These are phyloP conservation scores for Thaumatotibia leucotreta DNA, from an alignment of 1,140 invertebrate species.

Conservation along the genomic window DNA sequence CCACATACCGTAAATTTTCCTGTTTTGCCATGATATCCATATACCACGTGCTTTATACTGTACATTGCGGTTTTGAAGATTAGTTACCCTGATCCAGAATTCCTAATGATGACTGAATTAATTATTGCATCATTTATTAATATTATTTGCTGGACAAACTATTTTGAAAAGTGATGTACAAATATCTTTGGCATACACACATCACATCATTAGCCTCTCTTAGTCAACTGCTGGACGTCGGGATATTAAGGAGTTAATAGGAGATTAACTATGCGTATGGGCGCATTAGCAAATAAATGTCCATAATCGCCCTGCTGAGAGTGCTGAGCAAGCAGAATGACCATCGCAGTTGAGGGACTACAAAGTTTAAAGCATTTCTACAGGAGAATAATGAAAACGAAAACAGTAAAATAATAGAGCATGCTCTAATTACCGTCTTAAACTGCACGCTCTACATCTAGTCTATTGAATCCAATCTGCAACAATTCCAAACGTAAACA, in stretches of 20 bases:
- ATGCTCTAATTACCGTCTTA: slow-evolving; percentile 4
- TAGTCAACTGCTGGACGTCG: too few relatives aligned
- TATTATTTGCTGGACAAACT: too few relatives aligned
- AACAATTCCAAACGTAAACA: not conserved
- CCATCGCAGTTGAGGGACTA: too few relatives aligned
- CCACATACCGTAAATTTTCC: not conserved
- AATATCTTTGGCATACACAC: too few relatives aligned
- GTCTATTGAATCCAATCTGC: not conserved
- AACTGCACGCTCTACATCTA: not conserved
- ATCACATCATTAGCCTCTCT: too few relatives aligned
- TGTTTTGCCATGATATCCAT: not conserved
- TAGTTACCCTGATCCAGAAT: not conserved
- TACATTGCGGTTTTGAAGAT: not conserved
- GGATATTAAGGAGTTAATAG: too few relatives aligned
- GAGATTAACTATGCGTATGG: too few relatives aligned
- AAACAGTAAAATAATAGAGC: not conserved
- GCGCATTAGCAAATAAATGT: too few relatives aligned
- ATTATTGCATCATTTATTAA: not conserved
- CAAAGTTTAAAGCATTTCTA: not conserved
- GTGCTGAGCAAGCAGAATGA: too few relatives aligned
- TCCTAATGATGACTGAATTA: not conserved
- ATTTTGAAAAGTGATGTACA: too few relatives aligned
- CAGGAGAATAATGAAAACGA: not conserved
- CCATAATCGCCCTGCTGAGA: too few relatives aligned
- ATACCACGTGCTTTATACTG: not conserved